These are phyloP conservation scores for Nothoprocta perdicaria DNA, from an alignment of 2,113 vertebrate genomes.

Conservation along the genomic window DNA sequence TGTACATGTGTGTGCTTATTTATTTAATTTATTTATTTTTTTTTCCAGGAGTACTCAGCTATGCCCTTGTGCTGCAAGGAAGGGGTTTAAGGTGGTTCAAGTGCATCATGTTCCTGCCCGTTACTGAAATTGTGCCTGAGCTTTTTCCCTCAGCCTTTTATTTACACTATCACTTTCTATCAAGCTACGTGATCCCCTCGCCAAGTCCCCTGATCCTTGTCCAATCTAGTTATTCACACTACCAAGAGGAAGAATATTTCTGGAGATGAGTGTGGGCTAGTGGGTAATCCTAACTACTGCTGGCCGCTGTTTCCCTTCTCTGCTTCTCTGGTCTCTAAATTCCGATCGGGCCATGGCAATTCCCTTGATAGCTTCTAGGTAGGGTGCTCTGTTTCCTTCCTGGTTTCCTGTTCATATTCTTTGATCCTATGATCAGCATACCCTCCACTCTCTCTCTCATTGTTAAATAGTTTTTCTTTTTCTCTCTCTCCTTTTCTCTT, in stretches of 20 bases:
- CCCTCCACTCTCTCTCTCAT: neutral
- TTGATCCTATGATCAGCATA: neutral
- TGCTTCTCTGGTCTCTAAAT: neutral
- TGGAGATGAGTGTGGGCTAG: rapidly evolving
- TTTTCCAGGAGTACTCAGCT: rapidly evolving
- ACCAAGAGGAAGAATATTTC: rapidly evolving
- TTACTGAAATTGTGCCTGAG: neutral
- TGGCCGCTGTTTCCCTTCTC: neutral
- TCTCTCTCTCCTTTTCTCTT: neutral
- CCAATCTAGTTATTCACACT: neutral
- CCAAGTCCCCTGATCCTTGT: rapidly evolving
- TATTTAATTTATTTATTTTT: neutral
- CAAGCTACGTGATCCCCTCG: neutral
- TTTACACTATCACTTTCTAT: rapidly evolving
- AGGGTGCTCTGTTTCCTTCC: neutral
- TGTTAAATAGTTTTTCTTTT: rapidly evolving
- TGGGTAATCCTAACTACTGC: neutral
- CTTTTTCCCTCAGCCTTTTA: neutral
- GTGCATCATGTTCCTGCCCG: neutral
- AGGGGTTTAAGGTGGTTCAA: neutral
- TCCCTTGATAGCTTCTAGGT: neutral
- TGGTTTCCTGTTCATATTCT: neutral
- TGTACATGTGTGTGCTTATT: too few relatives aligned
- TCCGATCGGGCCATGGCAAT: neutral
- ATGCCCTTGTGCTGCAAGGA: neutral